These are phyloP conservation scores for Lonchura striata DNA, from an alignment of 2,113 vertebrate genomes.

Conservation along the genomic window DNA sequence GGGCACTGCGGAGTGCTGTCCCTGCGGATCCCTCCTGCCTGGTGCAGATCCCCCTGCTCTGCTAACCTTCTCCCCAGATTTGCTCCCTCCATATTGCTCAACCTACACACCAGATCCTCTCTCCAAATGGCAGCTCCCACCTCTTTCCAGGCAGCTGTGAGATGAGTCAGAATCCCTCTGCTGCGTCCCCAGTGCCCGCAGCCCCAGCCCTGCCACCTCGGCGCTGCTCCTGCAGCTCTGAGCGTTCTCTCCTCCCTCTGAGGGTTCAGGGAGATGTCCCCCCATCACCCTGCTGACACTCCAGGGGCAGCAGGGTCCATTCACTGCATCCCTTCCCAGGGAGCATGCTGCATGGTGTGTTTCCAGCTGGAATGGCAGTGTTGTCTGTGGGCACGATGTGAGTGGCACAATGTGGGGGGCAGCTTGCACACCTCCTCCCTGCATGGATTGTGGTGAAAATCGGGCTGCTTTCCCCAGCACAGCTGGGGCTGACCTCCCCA, in stretches of 20 bases:
- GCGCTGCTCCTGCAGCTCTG: not conserved
- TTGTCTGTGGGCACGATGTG: not conserved
- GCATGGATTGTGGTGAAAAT: not conserved
- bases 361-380: not conserved
- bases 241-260: not conserved
- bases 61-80: not conserved
- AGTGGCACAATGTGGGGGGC: not conserved
- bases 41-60: not conserved
- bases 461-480: fast-evolving
- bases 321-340: not conserved
- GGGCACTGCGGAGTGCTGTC: not conserved
- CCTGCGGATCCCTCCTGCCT: not conserved
- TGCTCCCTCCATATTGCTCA: not conserved
- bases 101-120: not conserved
- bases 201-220: not conserved
- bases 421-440: not conserved
- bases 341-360: not conserved
- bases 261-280: fast-evolving
- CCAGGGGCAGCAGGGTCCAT: not conserved
- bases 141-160: not conserved
- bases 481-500: not conserved
- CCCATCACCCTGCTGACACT: fast-evolving
- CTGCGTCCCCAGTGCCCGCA: not conserved
- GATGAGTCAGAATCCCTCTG: not conserved
- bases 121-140: not conserved